Base-by-base conservation (phyloP, 2,888 invertebrate species). In the Galerucella pusilla region DNA sequence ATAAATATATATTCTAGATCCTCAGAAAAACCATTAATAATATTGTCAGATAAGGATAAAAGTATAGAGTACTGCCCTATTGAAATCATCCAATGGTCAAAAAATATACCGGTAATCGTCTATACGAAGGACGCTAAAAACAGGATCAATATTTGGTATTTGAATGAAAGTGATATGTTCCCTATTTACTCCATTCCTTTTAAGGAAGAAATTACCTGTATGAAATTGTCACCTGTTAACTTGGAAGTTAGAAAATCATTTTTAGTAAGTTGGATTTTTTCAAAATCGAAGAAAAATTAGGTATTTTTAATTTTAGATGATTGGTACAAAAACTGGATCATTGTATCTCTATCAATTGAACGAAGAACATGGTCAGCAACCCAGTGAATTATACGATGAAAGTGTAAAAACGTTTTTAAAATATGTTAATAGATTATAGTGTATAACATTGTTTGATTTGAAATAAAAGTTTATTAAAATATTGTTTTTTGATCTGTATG, bases 81-180 rank as follows among this genome's bases (percentile, higher is more conserved):
- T 49, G 87, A 87, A 78, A 81, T 84, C 4, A 81, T 91, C 9
- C 89, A 89, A 80, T 91, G 91, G 91, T 91, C 90, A 0, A 86
- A 85, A 68, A 88, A 88, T 14, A 89, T 88, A 81, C 90, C 90
- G 0, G 89, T 89, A 74, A 86, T 88, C 25, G 86, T 91, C 80
- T 91, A 89, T 79, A 86, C 88, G 16, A 85, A 90, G 76, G 90
- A 90, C 81, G 81, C 83, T 35, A 79, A 74, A 57, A 88, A 86
- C 79, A 88, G 87, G 52, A 86, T 91, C 61, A 88, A 90, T 75
- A 83, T 90, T 54, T 91, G 91, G 91, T 88, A 91, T 83, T 84
- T 91, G 76, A 86, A 86, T 70, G 85, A 85, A 65, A 90, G 89
- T 78, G 90, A 90, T 80, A 87, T 89, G 78, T 85, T 85, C 77